These are phyloP conservation scores for Anguilla megastoma DNA, from an alignment of 2,797 vertebrate species.

Conservation along the genomic window DNA sequence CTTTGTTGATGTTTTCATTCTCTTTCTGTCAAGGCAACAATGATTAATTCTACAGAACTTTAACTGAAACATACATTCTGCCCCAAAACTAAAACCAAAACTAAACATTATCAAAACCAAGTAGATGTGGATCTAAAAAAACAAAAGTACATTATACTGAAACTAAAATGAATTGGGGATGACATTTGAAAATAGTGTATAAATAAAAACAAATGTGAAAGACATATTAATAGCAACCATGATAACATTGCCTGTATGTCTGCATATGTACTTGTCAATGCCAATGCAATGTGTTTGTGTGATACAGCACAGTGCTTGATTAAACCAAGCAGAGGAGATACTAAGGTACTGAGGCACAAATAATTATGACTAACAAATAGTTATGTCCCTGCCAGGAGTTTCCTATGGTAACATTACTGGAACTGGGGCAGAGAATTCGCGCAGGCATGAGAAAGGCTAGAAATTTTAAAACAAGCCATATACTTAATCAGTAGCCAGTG, in stretches of 20 bases:
- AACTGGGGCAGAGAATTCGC: too few relatives aligned
- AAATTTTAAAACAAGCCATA: background rate
- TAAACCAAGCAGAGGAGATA: background rate
- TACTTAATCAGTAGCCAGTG: background rate
- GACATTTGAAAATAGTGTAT: background rate
- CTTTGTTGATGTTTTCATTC: background rate
- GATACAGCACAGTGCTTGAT: background rate
- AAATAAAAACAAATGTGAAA: background rate
- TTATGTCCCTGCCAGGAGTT: too few relatives aligned
- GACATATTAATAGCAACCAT: background rate
- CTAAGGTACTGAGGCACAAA: background rate
- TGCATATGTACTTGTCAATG: background rate
- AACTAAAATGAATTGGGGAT: background rate
- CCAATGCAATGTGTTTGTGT: background rate
- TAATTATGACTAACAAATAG: background rate
- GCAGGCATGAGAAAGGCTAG: too few relatives aligned
- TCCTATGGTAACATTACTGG: too few relatives aligned
- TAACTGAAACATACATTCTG: background rate
- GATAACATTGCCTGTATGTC: background rate
- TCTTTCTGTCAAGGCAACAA: too few relatives aligned
- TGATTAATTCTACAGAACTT: background rate
- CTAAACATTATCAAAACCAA: background rate
- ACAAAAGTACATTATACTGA: background rate
- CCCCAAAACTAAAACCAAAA: background rate
- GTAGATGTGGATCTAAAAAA: background rate